Conservation (phyloP, 1,140 invertebrate species). For the Drosophila ananassae region DNA sequence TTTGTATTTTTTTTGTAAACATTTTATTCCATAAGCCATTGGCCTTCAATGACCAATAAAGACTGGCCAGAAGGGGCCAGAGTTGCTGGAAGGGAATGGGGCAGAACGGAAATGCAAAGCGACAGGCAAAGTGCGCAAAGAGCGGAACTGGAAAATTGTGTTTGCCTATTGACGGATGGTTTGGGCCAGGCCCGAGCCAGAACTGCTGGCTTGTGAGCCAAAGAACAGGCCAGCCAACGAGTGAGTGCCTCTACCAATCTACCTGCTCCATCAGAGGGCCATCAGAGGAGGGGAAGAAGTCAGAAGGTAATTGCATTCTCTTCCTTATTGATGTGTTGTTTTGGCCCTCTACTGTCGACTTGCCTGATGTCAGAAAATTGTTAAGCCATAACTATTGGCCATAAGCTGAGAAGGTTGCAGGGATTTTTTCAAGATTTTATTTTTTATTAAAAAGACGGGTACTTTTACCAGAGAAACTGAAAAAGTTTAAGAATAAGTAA, state of each 20-base stretch:
- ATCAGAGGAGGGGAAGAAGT: not conserved
- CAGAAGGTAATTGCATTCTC: conserved; percentile 37
- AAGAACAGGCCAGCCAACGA: not conserved
- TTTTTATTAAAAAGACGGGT: not conserved
- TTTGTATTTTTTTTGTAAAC: conserved; percentile 9
- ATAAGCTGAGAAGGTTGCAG: conserved; percentile 2
- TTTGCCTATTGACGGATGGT: conserved; percentile 36
- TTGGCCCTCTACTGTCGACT: conserved; percentile 11
- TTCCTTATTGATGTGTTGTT: conserved; percentile 28
- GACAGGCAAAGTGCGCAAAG: conserved; percentile 48
- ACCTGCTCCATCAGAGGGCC: conserved; percentile 24
- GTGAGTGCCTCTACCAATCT: conserved; percentile 15
- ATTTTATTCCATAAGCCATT: conserved; percentile 60
- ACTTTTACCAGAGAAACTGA: not conserved
- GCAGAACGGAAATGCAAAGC: conserved; percentile 53
- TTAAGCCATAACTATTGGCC: conserved; percentile 1
- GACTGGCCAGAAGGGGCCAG: conserved; percentile 1
- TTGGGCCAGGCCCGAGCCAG: conserved; percentile 31
- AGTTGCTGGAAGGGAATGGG: conserved; percentile 1
- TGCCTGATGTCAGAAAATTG: conserved; percentile 5
- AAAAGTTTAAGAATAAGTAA: too few species aligned
- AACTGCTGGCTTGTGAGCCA: not conserved
- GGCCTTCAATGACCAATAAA: conserved; percentile 65
- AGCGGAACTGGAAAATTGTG: conserved; percentile 53
- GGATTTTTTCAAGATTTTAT: not conserved